Percentiles rank a stretch among this genome's conserved stretches.
Evolutionary conservation across 2,113 vertebrate species (phyloP).

Genomic region (Oreochromis tanganicae): DNA sequence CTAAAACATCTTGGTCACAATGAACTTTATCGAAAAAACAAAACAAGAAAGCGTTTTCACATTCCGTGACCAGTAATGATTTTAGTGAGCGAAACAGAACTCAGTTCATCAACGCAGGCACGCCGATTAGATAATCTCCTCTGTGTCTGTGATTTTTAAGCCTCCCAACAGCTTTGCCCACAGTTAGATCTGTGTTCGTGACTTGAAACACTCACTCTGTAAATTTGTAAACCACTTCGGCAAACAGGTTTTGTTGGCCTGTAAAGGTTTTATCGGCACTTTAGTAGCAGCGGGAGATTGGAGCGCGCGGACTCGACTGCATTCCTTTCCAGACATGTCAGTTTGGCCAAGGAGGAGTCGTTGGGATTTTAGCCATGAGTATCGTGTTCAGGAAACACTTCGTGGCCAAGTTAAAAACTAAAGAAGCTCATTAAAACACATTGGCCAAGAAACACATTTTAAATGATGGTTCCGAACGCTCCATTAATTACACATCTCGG

Average conservation of each 20-base stretch:
- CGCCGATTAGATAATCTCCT: conserved; percentile 43
- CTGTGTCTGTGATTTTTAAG: conserved; percentile 52
- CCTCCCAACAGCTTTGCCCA: conserved; percentile 49
- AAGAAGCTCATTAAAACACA: conserved; percentile 38
- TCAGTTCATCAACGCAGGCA: conserved; percentile 40
- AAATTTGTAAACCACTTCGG: conserved; percentile 71
- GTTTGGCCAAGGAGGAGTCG: conserved; percentile 58
- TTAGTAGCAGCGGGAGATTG: conserved; percentile 72
- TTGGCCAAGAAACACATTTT: conserved; percentile 27
- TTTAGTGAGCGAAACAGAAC: conserved; percentile 44
- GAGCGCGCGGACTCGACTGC: conserved; percentile 62
- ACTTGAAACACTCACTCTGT: conserved; percentile 75
- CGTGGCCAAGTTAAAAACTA: conserved; percentile 37
- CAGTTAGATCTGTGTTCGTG: conserved; percentile 70
- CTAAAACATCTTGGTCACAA: background rate
- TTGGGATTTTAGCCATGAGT: conserved; percentile 29
- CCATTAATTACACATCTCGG: background rate
- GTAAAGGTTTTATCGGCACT: conserved; percentile 78
- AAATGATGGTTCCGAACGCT: background rate
- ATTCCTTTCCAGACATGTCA: conserved; percentile 78
- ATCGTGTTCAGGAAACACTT: conserved; percentile 36
- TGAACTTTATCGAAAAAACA: background rate
- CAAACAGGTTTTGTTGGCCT: conserved; percentile 73
- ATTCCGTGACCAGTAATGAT: conserved; percentile 54
- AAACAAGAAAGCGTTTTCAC: background rate